These are phyloP conservation scores for Cavia porcellus DNA, from an alignment of 2,113 vertebrate genomes.

Conservation along the genomic window DNA sequence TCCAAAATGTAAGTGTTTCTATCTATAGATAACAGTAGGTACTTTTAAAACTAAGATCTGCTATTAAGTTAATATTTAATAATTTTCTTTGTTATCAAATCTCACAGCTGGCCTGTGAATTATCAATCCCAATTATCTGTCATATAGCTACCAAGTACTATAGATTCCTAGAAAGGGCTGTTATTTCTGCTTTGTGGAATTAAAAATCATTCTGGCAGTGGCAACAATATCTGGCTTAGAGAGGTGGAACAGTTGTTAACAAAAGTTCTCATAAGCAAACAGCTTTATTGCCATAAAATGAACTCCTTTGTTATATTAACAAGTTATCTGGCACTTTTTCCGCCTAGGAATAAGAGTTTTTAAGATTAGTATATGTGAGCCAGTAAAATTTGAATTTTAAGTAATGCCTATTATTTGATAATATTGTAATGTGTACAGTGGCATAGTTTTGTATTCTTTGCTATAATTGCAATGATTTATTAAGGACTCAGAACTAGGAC, in stretches of 20 bases:
- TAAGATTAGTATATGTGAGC: slow-evolving; percentile 48
- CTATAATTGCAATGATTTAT: slow-evolving; percentile 4
- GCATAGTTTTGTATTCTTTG: slow-evolving; percentile 26
- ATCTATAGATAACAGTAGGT: slow-evolving; percentile 37
- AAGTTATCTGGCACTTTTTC: neutral
- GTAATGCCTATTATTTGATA: slow-evolving; percentile 61
- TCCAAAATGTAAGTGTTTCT: slow-evolving; percentile 41
- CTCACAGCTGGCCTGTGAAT: neutral
- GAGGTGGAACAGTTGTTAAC: slow-evolving; percentile 43
- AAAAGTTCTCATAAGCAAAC: slow-evolving; percentile 13
- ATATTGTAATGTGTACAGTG: slow-evolving; percentile 27
- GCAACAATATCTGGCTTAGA: neutral
- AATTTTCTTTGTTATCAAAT: neutral
- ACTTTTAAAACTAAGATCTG: slow-evolving; percentile 47
- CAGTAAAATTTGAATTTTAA: slow-evolving; percentile 51
- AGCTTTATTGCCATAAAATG: slow-evolving; percentile 39
- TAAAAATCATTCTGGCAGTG: slow-evolving; percentile 23
- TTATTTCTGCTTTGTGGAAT: slow-evolving; percentile 42
- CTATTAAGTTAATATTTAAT: slow-evolving; percentile 22
- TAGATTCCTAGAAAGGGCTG: slow-evolving; percentile 45
- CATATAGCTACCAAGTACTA: neutral
- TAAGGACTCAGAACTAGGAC: slow-evolving; percentile 4
- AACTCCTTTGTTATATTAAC: slow-evolving; percentile 41
- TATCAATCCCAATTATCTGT: neutral
- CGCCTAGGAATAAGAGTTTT: slow-evolving; percentile 9